Evolutionary conservation across 2,888 invertebrate species (phyloP).

Genomic region (Boloria euphrosyne): DNA sequence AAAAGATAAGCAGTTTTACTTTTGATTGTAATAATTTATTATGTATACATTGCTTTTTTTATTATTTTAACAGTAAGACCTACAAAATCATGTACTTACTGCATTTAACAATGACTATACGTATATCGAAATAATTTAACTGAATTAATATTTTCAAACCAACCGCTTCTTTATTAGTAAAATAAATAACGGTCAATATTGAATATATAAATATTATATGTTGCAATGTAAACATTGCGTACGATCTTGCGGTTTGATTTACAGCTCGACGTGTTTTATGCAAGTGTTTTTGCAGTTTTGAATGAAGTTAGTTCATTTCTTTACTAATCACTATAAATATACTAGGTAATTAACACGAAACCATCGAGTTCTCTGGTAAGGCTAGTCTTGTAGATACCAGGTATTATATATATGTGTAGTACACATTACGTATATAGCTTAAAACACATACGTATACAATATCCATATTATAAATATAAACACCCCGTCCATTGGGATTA

Average conservation of each 20-base stretch:
- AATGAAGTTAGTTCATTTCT: no score
- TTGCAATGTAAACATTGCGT: conserved; percentile 5
- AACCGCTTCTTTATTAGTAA: background rate
- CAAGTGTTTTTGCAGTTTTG: conserved; percentile 4
- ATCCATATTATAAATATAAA: no score
- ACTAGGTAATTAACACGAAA: no score
- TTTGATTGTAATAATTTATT: background rate
- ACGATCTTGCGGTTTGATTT: conserved; percentile 6
- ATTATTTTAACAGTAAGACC: background rate
- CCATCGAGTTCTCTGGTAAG: no score
- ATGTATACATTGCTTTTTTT: background rate
- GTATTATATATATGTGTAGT: no score
- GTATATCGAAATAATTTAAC: background rate
- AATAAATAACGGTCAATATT: conserved; percentile 2
- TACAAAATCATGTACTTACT: background rate
- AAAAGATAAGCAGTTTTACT: no score
- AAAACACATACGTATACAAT: no score
- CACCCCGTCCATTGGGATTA: no score
- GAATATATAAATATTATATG: conserved; percentile 1
- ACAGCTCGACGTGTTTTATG: conserved; percentile 11
- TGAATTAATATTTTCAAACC: background rate
- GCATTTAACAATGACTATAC: background rate
- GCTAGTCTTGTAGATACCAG: no score
- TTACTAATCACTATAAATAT: no score
- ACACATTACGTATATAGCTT: no score